phyloP scores from a whole-genome alignment of 2,888 invertebrate species.

The Philereme vetulata region DNA sequence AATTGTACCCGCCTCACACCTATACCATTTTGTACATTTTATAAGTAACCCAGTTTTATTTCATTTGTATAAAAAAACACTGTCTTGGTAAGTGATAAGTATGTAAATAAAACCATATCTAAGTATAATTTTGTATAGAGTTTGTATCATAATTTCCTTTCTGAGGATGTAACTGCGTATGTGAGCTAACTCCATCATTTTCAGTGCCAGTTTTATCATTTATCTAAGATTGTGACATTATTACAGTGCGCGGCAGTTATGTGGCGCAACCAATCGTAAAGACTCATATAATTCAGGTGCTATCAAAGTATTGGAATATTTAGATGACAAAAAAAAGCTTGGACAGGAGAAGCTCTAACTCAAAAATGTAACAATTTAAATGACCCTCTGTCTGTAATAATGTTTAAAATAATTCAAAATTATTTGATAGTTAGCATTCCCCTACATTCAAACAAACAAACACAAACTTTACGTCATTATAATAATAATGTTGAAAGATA shows the following conservation, averaged over 20 bases:
- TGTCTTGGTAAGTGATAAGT: conserved; percentile 62
- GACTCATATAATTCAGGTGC: not conserved
- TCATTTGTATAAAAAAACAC: conserved; percentile 51
- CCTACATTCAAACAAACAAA: too few species aligned
- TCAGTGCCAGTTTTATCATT: not conserved
- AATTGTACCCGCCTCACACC: too few species aligned
- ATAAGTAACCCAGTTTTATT: not conserved
- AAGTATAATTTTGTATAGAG: conserved; percentile 73
- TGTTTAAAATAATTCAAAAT: too few species aligned
- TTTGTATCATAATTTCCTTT: conserved; percentile 51
- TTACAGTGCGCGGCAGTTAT: not conserved
- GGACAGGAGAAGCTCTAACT: too few species aligned
- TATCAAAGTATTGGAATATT: too few species aligned
- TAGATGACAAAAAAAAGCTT: too few species aligned
- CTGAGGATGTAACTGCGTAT: conserved; percentile 55
- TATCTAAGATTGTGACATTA: not conserved
- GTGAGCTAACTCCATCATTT: conserved; percentile 13
- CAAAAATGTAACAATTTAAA: too few species aligned
- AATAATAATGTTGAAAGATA: too few species aligned
- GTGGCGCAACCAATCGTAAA: not conserved
- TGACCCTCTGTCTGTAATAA: too few species aligned
- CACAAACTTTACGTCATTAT: too few species aligned
- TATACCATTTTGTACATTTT: too few species aligned
- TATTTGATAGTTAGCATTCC: too few species aligned
- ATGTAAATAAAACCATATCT: conserved; percentile 71